Evolutionary conservation across 2,888 invertebrate species (phyloP).

Genomic region (Pharmacophagus antenor): DNA sequence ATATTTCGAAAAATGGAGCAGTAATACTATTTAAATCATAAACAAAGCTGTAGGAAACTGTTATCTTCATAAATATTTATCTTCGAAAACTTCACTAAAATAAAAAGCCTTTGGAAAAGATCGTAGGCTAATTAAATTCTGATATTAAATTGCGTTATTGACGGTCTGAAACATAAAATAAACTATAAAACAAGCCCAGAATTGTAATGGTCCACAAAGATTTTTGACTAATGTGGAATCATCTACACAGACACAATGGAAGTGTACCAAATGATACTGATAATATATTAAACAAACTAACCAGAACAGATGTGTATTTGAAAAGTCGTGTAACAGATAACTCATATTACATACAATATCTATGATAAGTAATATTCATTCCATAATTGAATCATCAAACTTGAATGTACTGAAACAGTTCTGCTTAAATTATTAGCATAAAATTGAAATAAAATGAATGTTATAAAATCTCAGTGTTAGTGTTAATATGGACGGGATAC

Average conservation of each 20-base stretch:
- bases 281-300: not conserved
- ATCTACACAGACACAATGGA: not conserved
- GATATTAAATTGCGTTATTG: no score
- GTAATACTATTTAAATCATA: no score
- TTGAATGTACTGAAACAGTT: not conserved
- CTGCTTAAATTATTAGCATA: no score
- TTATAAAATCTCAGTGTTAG: not conserved
- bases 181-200: not conserved
- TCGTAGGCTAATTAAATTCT: no score
- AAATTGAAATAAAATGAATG: not conserved
- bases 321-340: not conserved
- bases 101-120: no score
- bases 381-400: not conserved
- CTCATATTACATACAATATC: conserved; percentile 10
- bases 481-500: conserved; percentile 19
- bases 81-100: no score
- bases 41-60: no score
- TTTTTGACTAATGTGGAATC: not conserved
- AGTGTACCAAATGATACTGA: not conserved
- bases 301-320: conserved; percentile 13
- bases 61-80: no score
- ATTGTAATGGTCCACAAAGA: not conserved
- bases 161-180: not conserved
- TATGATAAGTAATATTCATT: not conserved
- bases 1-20: no score